Evolutionary conservation across 2,888 invertebrate species (phyloP).

Genomic region (Dilophus febrilis): DNA sequence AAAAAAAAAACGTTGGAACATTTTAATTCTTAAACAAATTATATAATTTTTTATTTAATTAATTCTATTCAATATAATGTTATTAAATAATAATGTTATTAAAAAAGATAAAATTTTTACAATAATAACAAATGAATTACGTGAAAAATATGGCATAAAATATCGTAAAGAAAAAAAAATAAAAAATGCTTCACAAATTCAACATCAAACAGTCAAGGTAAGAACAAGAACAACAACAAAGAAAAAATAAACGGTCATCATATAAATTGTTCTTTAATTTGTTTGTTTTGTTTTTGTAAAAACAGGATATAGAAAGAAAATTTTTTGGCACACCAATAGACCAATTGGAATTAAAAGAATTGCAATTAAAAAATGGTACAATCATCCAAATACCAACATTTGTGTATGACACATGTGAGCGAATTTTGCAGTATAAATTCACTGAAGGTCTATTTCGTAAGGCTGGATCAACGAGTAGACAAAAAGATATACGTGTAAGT

Average conservation of each 20-base stretch:
- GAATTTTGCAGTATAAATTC: conserved; percentile 46
- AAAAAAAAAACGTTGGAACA: neutral
- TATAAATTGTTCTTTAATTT: no score
- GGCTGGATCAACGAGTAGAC: conserved; percentile 67
- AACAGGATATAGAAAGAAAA: no score
- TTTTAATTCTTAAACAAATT: neutral
- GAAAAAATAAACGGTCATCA: conserved; percentile 16
- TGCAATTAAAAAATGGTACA: conserved; percentile 47
- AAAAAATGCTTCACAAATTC: conserved; percentile 29
- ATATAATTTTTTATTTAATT: conserved; percentile 17
- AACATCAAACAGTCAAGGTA: conserved; percentile 30
- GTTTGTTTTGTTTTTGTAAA: no score
- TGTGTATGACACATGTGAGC: conserved; percentile 52
- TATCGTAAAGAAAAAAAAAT: conserved; percentile 49
- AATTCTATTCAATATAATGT: no score
- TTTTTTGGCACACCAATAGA: conserved; percentile 38
- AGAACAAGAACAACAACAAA: neutral
- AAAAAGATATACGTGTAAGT: conserved; percentile 61
- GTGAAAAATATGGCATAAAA: conserved; percentile 47
- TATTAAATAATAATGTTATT: conserved; percentile 35
- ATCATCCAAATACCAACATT: conserved; percentile 54
- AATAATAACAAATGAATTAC: conserved; percentile 45
- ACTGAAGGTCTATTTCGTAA: conserved; percentile 79
- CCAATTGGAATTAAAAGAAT: conserved; percentile 34
- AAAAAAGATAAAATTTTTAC: conserved; percentile 36